Evolutionary conservation across 2,888 invertebrate species (phyloP), one percentile per base, ranked within the genome.

Genomic region (Muscina levida): DNA sequence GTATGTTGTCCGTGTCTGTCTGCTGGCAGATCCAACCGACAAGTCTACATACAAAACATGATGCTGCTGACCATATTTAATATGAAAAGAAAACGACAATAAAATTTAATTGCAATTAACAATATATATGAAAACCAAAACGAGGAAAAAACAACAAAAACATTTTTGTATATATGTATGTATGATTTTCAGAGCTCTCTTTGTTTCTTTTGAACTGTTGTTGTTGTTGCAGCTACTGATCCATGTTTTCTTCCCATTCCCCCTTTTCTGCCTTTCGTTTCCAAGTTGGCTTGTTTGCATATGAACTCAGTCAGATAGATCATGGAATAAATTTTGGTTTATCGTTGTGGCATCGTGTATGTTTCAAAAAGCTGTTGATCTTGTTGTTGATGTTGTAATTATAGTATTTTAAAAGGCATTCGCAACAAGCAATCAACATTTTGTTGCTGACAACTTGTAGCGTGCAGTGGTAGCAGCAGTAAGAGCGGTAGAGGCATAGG

Each of bases 111-210:
- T 78, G 73, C 62, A 65, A 62, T 22, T 39, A 73, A 78, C 67
- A 68, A 70, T 67, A 70, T 78, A 73, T 78, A 70, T 73, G 68
- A n/a, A n/a, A n/a, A n/a, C n/a, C n/a, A n/a, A n/a, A n/a, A n/a
- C n/a, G n/a, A n/a, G n/a, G n/a, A n/a, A n/a, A n/a, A n/a, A n/a
- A n/a, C n/a, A n/a, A n/a, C 56, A 72, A 68, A 68, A 68, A 37
- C 19, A 17, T 1, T 37, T n/a, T n/a, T n/a, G n/a, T n/a, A n/a
- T n/a, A n/a, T n/a, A n/a, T n/a, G n/a, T n/a, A n/a, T n/a, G n/a
- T n/a, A n/a, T n/a, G n/a, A n/a, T n/a, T n/a, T n/a, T n/a, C n/a
- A n/a, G n/a, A n/a, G n/a, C n/a, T n/a, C n/a, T n/a, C n/a, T n/a
- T n/a, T n/a, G n/a, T n/a, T n/a, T n/a, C n/a, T n/a, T 59, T 37